phyloP scores from a whole-genome alignment of 2,113 vertebrate genomes.

The Centropus bengalensis region DNA sequence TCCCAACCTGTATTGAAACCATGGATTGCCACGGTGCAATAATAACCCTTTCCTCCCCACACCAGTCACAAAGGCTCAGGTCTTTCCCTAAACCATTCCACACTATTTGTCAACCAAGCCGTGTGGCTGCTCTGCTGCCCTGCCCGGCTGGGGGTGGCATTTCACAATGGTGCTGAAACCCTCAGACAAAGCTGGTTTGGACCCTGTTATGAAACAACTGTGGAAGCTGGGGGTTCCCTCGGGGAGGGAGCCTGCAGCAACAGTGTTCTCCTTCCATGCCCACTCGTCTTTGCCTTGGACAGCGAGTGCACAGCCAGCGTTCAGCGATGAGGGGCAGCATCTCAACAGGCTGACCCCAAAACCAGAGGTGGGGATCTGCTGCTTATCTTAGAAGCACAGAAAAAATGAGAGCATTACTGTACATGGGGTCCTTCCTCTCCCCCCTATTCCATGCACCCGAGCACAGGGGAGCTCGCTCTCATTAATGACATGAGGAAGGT shows the following conservation, averaged over 20 bases:
- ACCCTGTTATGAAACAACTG: neutral
- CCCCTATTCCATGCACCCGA: accelerated
- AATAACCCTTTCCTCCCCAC: neutral
- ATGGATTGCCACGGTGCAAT: neutral
- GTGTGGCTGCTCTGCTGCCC: neutral
- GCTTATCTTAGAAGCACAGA: neutral
- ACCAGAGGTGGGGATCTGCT: neutral
- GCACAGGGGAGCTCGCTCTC: neutral
- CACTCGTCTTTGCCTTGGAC: neutral
- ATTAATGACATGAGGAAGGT: neutral
- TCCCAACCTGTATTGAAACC: no score
- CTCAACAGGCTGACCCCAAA: neutral
- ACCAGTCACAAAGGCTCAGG: neutral
- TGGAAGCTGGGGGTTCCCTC: neutral
- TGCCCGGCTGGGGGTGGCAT: neutral
- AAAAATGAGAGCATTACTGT: neutral
- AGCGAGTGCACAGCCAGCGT: accelerated
- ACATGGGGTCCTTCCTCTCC: neutral
- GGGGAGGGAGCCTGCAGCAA: neutral
- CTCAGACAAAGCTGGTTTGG: neutral
- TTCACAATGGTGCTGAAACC: neutral
- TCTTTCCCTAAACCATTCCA: neutral
- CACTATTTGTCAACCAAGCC: neutral
- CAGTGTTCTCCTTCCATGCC: accelerated
- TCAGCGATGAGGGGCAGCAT: neutral